Percentiles rank a stretch among this genome's conserved stretches.
Conservation (phyloP, 2,888 invertebrate species). For the Harpalus rufipes region DNA sequence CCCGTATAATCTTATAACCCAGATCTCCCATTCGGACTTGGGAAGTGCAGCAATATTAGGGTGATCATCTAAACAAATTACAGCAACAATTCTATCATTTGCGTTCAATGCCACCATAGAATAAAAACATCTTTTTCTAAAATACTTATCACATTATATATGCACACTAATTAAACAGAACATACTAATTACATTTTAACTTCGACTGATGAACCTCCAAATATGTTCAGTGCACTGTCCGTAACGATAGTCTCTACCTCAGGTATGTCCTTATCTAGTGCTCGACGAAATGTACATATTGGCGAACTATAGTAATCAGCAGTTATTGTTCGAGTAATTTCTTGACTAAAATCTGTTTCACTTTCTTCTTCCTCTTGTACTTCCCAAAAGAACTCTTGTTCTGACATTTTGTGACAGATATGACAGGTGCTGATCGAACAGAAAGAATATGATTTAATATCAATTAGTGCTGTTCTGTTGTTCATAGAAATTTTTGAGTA, state of each 20-base stretch:
- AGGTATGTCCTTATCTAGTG: slow-evolving; percentile 10
- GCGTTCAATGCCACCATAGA: slow-evolving; percentile 75
- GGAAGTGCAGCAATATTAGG: slow-evolving; percentile 81
- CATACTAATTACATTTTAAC: slow-evolving; percentile 22
- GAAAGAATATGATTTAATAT: no score
- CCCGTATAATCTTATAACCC: slow-evolving; percentile 79
- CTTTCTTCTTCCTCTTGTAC: no score
- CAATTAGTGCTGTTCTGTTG: no score
- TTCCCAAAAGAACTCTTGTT: no score
- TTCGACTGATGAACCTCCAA: not conserved
- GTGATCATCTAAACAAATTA: slow-evolving; percentile 76
- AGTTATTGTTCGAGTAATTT: not conserved
- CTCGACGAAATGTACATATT: slow-evolving; percentile 31
- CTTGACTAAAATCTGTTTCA: no score
- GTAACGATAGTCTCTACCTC: slow-evolving; percentile 11
- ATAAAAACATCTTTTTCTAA: slow-evolving; percentile 78
- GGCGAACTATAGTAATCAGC: not conserved
- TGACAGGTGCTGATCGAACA: no score
- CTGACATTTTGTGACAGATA: no score
- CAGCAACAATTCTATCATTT: slow-evolving; percentile 75
- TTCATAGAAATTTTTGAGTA: no score
- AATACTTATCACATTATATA: slow-evolving; percentile 69
- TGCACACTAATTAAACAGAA: not conserved
- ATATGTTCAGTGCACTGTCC: not conserved
- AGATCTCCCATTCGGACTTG: slow-evolving; percentile 80